Percentiles rank a stretch among this genome's conserved stretches.
These are phyloP conservation scores for Leguminivora glycinivorella DNA, from an alignment of 1,140 invertebrate species.

Conservation along the genomic window DNA sequence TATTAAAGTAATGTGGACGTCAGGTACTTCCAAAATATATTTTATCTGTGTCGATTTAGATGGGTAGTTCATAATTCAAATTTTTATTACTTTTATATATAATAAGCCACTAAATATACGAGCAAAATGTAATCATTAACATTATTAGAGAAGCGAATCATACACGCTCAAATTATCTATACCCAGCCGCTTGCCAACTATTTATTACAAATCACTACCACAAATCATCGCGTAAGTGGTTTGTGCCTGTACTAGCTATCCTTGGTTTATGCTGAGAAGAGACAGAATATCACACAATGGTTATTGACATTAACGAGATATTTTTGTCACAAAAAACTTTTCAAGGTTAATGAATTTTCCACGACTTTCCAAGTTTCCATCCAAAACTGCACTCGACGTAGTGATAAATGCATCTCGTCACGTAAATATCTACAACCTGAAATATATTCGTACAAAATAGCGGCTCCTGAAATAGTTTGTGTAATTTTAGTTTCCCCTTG, in stretches of 20 bases:
- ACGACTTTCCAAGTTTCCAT: background rate
- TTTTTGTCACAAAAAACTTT: background rate
- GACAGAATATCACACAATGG: background rate
- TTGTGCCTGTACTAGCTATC: conserved; percentile 4
- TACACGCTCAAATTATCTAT: conserved; percentile 13
- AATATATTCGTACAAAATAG: conserved; percentile 28
- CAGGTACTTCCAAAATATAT: background rate
- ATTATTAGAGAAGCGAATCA: background rate
- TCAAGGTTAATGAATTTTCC: background rate
- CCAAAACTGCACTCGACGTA: background rate
- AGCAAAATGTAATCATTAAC: background rate
- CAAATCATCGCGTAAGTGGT: conserved; percentile 25
- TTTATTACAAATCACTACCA: conserved; percentile 13
- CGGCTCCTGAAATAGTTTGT: conserved; percentile 41
- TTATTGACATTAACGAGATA: background rate
- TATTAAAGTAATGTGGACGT: background rate
- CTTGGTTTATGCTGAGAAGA: conserved; percentile 10
- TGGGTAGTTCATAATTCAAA: background rate
- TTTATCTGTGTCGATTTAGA: background rate
- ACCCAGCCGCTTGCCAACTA: conserved; percentile 10
- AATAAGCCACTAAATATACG: background rate
- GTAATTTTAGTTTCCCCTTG: conserved; percentile 43
- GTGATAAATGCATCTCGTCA: background rate
- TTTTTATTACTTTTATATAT: background rate
- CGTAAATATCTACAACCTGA: conserved; percentile 1